A percentile compares a stretch with the other conserved stretches of the same genome.
Evolutionary conservation across 2,888 invertebrate species (phyloP).

Genomic region (Harpalus rubripes): DNA sequence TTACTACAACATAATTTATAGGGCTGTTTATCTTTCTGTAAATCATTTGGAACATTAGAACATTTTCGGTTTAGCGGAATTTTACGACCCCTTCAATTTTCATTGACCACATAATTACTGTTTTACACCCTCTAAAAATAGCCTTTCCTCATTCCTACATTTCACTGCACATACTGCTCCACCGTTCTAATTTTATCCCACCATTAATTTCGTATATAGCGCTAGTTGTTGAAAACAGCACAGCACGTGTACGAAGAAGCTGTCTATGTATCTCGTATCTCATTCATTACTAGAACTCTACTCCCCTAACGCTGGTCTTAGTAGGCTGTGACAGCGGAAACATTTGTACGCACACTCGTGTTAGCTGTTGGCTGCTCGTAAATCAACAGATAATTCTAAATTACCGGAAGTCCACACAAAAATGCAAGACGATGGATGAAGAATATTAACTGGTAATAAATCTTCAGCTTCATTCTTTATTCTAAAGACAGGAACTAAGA

Average conservation of each 20-base stretch:
- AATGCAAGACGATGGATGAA: constrained; percentile 4
- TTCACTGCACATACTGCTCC: not conserved
- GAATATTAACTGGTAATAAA: constrained; percentile 6
- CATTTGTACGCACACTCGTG: constrained; percentile 48
- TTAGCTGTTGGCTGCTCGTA: constrained; percentile 47
- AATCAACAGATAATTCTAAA: constrained; percentile 49
- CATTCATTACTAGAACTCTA: constrained; percentile 12
- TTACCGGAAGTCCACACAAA: constrained; percentile 54
- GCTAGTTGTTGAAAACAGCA: not conserved
- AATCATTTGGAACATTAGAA: not conserved
- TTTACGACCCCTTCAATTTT: not conserved
- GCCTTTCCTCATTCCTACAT: not conserved
- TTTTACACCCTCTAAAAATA: not conserved
- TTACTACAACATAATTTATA: too few species aligned
- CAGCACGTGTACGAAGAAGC: not conserved
- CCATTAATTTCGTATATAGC: not conserved
- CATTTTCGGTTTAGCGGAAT: not conserved
- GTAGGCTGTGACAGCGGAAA: constrained; percentile 26
- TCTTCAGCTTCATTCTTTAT: not conserved
- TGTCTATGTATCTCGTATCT: constrained; percentile 25
- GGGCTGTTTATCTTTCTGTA: not conserved
- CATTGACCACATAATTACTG: not conserved
- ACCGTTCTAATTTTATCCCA: not conserved
- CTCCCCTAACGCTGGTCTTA: constrained; percentile 1
- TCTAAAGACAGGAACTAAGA: not conserved